These are phyloP conservation scores for Ornithorhynchus anatinus DNA, from an alignment of 2,113 vertebrate genomes.

Conservation along the genomic window DNA sequence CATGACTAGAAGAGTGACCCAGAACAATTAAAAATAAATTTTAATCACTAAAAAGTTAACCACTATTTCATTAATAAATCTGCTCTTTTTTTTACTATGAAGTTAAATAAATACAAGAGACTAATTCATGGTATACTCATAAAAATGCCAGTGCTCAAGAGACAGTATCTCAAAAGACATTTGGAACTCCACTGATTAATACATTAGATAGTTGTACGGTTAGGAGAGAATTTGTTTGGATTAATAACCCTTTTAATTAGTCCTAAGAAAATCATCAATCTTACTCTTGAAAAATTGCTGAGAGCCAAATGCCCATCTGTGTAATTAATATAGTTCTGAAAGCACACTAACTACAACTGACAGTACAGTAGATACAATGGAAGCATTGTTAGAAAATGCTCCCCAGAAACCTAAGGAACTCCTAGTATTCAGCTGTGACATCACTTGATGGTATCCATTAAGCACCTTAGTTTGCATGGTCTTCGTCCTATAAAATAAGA, in stretches of 20 bases:
- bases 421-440: neutral
- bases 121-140: constrained; percentile 49
- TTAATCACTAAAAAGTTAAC: constrained; percentile 45
- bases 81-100: constrained; percentile 14
- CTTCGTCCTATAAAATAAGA: neutral
- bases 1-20: constrained; percentile 44
- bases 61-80: constrained; percentile 37
- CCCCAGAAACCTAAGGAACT: neutral
- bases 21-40: constrained; percentile 55
- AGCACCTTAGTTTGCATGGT: neutral
- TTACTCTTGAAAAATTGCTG: constrained; percentile 47
- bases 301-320: constrained; percentile 53
- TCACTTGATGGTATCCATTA: neutral
- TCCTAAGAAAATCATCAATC: constrained; percentile 65
- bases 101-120: constrained; percentile 36
- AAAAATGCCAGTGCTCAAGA: constrained; percentile 48
- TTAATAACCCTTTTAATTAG: constrained; percentile 76
- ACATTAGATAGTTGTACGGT: constrained; percentile 69
- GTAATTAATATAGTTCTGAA: constrained; percentile 40
- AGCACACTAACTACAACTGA: neutral
- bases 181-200: constrained; percentile 69
- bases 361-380: accelerated
- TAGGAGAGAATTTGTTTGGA: constrained; percentile 70
- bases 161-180: constrained; percentile 67
- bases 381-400: neutral